A percentile compares a stretch with the other conserved stretches of the same genome.
Evolutionary conservation across 2,113 vertebrate genomes (phyloP).

Genomic region (Zosterops borbonicus): DNA sequence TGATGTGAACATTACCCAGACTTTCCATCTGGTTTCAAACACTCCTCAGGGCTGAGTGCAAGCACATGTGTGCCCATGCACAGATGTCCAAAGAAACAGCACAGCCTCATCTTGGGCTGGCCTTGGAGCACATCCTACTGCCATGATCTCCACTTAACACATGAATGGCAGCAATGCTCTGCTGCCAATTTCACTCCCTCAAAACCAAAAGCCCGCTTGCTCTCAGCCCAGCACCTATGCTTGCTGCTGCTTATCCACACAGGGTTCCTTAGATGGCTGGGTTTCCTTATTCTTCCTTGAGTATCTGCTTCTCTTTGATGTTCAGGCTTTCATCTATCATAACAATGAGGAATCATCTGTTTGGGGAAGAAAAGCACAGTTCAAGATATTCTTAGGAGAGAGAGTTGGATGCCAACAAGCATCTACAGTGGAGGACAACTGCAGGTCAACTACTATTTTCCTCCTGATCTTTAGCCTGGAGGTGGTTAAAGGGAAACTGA

Average conservation of each 20-base stretch:
- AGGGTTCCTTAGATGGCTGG: not conserved
- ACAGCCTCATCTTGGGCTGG: accelerated
- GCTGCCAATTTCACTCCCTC: not conserved
- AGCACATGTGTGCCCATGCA: not conserved
- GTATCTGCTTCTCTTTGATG: not conserved
- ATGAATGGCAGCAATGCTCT: accelerated
- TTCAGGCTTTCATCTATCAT: not conserved
- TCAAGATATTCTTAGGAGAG: not conserved
- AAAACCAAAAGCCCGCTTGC: not conserved
- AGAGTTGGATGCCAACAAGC: not conserved
- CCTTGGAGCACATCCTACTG: not conserved
- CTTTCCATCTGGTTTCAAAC: conserved; percentile 1
- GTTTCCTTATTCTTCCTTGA: not conserved
- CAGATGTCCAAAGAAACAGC: not conserved
- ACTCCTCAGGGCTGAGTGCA: accelerated
- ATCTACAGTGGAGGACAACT: accelerated
- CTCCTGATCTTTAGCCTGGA: not conserved
- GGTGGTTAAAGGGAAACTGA: not conserved
- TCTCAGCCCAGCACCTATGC: not conserved
- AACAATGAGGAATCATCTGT: not conserved
- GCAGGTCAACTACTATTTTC: not conserved
- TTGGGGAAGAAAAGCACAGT: not conserved
- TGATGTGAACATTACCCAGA: conserved; percentile 36
- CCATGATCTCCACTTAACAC: not conserved
- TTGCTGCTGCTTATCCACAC: not conserved